Conservation (phyloP, 2,888 invertebrate species). For the Busseola fusca region DNA sequence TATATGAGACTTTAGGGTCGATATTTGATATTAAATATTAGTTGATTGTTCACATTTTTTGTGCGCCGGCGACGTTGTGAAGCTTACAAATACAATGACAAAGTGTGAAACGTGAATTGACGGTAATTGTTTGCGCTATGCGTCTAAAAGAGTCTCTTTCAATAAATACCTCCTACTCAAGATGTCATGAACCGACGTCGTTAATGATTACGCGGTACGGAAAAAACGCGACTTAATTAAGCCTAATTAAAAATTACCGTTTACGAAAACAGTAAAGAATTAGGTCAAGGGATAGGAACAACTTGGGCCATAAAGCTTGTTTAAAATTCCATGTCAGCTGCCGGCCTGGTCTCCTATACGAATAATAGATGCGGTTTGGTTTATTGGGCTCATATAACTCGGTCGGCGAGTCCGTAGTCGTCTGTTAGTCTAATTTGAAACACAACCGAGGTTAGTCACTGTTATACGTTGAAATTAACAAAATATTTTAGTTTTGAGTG, state of each 20-base stretch:
- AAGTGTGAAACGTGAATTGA: conserved; percentile 75
- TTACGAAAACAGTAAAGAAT: conserved; percentile 70
- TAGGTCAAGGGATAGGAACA: conserved; percentile 80
- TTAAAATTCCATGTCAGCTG: conserved; percentile 85
- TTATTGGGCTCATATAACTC: conserved; percentile 88
- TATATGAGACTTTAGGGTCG: conserved; percentile 83
- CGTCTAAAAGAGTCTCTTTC: conserved; percentile 46
- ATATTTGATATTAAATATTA: conserved; percentile 86
- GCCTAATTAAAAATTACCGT: conserved; percentile 74
- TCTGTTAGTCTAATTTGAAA: conserved; percentile 87
- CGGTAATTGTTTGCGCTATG: conserved; percentile 57
- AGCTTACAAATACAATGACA: conserved; percentile 80
- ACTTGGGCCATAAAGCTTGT: conserved; percentile 81
- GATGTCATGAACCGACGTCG: conserved; percentile 24
- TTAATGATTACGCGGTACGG: neutral
- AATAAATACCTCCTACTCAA: conserved; percentile 55
- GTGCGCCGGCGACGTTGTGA: conserved; percentile 75
- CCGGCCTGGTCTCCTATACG: conserved; percentile 68
- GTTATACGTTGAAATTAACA: conserved; percentile 59
- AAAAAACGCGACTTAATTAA: conserved; percentile 63
- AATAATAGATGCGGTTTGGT: conserved; percentile 88
- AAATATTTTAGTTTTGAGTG: conserved; percentile 55
- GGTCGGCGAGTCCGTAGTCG: conserved; percentile 70
- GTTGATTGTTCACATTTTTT: conserved; percentile 81
- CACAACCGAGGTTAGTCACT: conserved; percentile 84